A percentile compares a stretch with the other conserved stretches of the same genome.
Conservation (phyloP, 2,113 vertebrate genomes). For the Myiozetetes cayanensis region DNA sequence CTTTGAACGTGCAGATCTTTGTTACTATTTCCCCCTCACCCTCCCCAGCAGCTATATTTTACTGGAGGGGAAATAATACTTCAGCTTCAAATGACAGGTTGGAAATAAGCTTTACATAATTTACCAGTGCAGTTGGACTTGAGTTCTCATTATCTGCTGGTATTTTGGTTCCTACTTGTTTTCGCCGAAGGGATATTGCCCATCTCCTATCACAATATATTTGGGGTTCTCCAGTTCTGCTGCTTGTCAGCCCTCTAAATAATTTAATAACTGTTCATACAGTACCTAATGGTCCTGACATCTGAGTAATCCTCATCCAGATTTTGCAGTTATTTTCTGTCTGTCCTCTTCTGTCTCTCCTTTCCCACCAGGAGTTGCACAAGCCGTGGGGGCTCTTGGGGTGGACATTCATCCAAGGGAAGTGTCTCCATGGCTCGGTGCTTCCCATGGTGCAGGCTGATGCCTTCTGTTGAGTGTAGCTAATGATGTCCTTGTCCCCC, state of each 20-base stretch:
- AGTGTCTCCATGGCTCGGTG: not conserved
- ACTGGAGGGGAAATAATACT: conserved; percentile 19
- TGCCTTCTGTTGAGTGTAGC: not conserved
- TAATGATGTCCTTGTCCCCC: not conserved
- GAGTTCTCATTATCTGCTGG: not conserved
- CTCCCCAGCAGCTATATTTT: not conserved
- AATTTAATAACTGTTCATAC: not conserved
- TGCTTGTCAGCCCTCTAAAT: conserved; percentile 2
- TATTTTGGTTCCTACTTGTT: not conserved
- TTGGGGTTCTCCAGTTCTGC: not conserved
- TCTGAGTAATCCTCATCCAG: not conserved
- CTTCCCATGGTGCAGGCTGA: not conserved
- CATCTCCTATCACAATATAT: not conserved
- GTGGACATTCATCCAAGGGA: not conserved
- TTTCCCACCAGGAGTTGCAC: not conserved
- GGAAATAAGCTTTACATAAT: conserved; percentile 22
- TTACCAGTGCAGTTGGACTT: not conserved
- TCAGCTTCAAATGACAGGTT: not conserved
- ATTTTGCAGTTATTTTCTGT: not conserved
- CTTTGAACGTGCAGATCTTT: not conserved
- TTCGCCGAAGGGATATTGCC: not conserved
- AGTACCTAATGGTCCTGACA: not conserved
- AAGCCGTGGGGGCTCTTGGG: not conserved
- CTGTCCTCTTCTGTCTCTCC: not conserved
- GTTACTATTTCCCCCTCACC: not conserved